Base-by-base conservation (phyloP, 2,797 vertebrate genomes). In the Sylvilagus floridanus region DNA sequence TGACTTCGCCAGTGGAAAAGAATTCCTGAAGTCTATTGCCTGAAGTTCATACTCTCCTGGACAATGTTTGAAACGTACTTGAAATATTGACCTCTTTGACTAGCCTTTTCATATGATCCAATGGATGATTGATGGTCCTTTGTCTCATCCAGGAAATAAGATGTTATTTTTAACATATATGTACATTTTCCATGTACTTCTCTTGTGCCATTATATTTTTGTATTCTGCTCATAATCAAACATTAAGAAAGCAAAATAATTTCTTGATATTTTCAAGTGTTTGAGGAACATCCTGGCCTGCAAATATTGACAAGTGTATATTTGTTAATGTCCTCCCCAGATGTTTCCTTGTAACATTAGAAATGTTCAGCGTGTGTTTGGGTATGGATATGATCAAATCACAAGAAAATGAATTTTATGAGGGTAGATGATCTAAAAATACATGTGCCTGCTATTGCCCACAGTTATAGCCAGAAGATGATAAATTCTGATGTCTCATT, bases 401-500 rank as follows among this genome's bases (percentile, higher is more conserved):
- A 75, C 32, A 85, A 93, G 37, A 84, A 95, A 84, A 94, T 85
- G 14, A 26, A 22, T 54, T 93, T 81, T 93, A 57, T 1, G 68
- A 26, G 32, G 47, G 4, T 47, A 14, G 5, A 76, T 26, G n/a
- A 13, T 71, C 73, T 76, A 35, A 87, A 90, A 72, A 76, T 26
- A 19, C 13, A 2, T 21, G 42, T 50, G 21, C 57, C 9, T 54
- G 1, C 63, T 57, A 21, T 32, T 92, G 42, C 88, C 14, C 26
- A 79, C 21, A 57, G 6, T 87, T 60, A 7, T 30, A 95, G 37
- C 8, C 35, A 75, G 63, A 81, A 83, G 54, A 87, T 91, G 32
- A n/a, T 78, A 50, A 17, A 69, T 65, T 88, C 22, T 77, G 35
- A 10, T 9, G 65, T 76, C 32, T 50, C 11, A 12, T 32, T 35